These are phyloP conservation scores for Gymnocypris eckloni DNA, from an alignment of 2,797 vertebrate genomes.

Conservation along the genomic window DNA sequence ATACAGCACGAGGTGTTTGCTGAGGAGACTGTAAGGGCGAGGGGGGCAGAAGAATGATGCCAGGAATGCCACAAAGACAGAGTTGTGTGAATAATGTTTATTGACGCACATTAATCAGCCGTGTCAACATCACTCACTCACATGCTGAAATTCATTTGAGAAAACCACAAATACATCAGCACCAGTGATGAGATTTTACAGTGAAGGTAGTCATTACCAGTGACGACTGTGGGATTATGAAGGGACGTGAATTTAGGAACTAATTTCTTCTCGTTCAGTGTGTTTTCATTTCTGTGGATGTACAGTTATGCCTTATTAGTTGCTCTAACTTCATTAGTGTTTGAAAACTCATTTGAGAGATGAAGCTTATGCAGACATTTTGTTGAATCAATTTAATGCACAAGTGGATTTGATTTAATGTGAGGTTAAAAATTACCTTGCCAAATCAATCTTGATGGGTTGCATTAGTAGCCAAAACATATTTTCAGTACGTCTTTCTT, in stretches of 20 bases:
- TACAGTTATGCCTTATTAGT: constrained; percentile 39
- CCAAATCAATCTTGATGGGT: constrained; percentile 10
- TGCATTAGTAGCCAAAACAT: neutral
- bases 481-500: neutral
- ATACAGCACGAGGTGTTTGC: constrained; percentile 57
- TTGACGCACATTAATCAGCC: constrained; percentile 52
- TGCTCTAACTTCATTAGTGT: constrained; percentile 9
- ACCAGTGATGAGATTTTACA: constrained; percentile 38
- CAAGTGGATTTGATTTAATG: neutral
- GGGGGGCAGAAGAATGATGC: constrained; percentile 65
- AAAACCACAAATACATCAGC: constrained; percentile 57
- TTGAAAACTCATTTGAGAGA: constrained; percentile 16
- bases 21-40: constrained; percentile 71
- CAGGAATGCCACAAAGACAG: constrained; percentile 48
- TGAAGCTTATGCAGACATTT: constrained; percentile 5
- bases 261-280: neutral
- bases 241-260: constrained; percentile 12
- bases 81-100: constrained; percentile 50
- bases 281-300: constrained; percentile 34
- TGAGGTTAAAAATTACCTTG: constrained; percentile 1
- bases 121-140: constrained; percentile 51
- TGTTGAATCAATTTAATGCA: constrained; percentile 14
- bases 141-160: constrained; percentile 43
- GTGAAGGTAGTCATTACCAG: constrained; percentile 40
- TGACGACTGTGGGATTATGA: constrained; percentile 24